Base-by-base conservation (phyloP, 2,113 vertebrate genomes). In the Riparia riparia region DNA sequence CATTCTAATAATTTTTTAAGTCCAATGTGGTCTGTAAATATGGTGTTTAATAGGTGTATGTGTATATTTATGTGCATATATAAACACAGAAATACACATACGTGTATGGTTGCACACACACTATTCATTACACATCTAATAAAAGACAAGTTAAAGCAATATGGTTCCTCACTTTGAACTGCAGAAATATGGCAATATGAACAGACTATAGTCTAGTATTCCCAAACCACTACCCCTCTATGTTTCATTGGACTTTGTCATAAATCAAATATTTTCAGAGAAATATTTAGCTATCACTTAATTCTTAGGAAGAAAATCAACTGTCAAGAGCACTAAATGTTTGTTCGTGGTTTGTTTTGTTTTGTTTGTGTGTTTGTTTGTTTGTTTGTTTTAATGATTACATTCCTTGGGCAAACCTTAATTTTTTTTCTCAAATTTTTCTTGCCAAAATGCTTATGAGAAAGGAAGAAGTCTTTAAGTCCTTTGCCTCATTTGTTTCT, bases 401-500 rank as follows among this genome's bases (percentile, higher is more conserved):
- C 7, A 76, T n/a, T 71, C 4, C 37, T 77, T 83, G 49, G 39
- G 61, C 29, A 85, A 89, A 64, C 8, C 4, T 32, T 56, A n/a
- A 45, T 0, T 0, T 50, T 96, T 87, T 82, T 91, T 63, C 65
- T 89, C 47, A 80, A 66, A 26, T 19, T 14, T 76, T 80, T 92
- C 51, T 54, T 95, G 86, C 73, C 84, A 89, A 91, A 89, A 64
- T 19, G 22, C 45, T 82, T 83, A 70, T 82, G 83, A 90, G 88
- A 97, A 95, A 94, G 90, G 74, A 96, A 93, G 60, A 91, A 49
- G 56, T 47, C n/a, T 91, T 60, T 18, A 57, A 88, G 71, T 91
- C 72, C 42, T 72, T 83, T 42, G 82, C 61, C 37, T 88, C 61
- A 19, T 3, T 7, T 94, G 87, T 68, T 91, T 64, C 77, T 90